Base-by-base conservation (phyloP, 2,797 vertebrate species). In the Poliocrania exsul region DNA sequence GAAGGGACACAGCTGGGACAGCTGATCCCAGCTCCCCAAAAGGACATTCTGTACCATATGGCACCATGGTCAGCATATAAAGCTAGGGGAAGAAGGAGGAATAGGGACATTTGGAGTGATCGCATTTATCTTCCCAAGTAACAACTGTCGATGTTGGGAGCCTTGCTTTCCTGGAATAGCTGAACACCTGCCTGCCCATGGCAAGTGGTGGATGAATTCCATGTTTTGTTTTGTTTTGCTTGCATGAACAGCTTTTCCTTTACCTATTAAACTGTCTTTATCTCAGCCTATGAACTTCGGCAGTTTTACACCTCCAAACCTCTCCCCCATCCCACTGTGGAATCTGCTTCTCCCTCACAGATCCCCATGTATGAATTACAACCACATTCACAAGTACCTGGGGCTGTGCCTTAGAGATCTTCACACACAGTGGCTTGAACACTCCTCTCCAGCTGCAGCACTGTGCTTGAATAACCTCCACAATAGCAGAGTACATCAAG, bases 111-210 rank as follows among this genome's bases (percentile, higher is more conserved):
- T 83, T 1, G 4, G 46, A 69, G 16, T 20, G 12, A 20, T n/a
- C 15, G 8, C 1, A 0, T 44, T 73, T 73, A 42, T 49, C 21
- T 57, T 84, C 28, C 21, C 19, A 49, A 40, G 31, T 35, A 24
- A 78, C 6, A 0, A 3, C 16, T 53, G 28, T 1, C 0, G 0
- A 0, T 56, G 12, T 35, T 2, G 21, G 25, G 21, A 57, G 31
- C 7, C 35, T 46, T 38, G 60, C 16, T 61, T 44, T 61, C 51
- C 70, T 37, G 54, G 3, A 29, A 49, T 4, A 26, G 25, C 31
- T 73, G 42, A 66, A 53, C 5, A 12, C 21, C 28, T 42, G 14
- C 33, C 21, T 24, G 31, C 13, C 2, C 0, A 3, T 10, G 8
- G 20, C 11, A 77, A 77, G 11, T 1, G 19, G 6, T 33, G 25